Percentiles rank a stretch among this genome's conserved stretches.
Conservation (phyloP, 2,113 vertebrate species). For the Ptilonorhynchus violaceus region DNA sequence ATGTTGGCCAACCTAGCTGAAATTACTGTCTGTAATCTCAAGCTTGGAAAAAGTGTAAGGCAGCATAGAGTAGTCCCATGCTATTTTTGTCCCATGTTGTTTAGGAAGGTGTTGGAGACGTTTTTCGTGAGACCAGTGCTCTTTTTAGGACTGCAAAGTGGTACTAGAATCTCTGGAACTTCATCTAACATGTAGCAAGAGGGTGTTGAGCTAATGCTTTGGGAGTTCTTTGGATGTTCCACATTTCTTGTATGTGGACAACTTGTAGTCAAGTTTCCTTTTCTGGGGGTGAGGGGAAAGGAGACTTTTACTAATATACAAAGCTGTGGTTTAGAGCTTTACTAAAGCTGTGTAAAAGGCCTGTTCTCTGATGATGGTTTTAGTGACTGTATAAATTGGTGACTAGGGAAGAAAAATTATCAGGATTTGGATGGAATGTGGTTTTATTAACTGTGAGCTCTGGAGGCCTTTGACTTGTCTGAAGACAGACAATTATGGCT, state of each 20-base stretch:
- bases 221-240: constrained; percentile 17
- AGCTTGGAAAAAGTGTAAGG: constrained; percentile 25
- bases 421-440: background rate
- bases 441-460: background rate
- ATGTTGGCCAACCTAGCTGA: background rate
- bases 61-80: background rate
- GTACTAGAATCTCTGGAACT: constrained; percentile 36
- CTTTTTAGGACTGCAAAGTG: constrained; percentile 31
- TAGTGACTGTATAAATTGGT: background rate
- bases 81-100: constrained; percentile 57
- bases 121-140: constrained; percentile 7
- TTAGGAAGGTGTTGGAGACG: constrained; percentile 52
- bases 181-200: constrained; percentile 11
- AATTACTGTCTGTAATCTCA: constrained; percentile 33
- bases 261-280: background rate
- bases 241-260: background rate
- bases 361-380: background rate
- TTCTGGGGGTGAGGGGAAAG: background rate
- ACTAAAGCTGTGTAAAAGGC: background rate
- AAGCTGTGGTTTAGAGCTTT: background rate
- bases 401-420: background rate
- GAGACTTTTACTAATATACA: background rate
- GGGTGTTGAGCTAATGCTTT: constrained; percentile 9
- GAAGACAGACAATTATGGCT: background rate
- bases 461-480: background rate